Base-by-base conservation (phyloP, 2,888 invertebrate genomes). In the Sipunculus nudus region DNA sequence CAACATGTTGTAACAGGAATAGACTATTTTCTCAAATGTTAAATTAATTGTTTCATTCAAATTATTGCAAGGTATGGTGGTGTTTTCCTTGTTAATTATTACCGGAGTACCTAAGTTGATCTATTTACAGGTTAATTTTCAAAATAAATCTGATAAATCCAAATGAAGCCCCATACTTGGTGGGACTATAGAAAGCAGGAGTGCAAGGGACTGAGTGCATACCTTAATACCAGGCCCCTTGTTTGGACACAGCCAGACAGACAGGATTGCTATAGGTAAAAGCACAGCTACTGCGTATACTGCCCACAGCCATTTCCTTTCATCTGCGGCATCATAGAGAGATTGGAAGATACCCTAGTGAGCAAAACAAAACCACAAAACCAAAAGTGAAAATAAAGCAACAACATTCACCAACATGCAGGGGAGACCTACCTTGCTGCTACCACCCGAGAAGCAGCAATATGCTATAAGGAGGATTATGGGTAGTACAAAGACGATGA, bases 261-360 rank as follows among this genome's bases (percentile, higher is more conserved):
- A 87, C 79, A 91, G 82, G 76, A 92, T 85, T 54, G 92, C 90
- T 77, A 96, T 87, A 49, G 95, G 89, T 60, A 94, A 84, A 77
- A 92, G 91, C 76, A 91, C 85, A 59, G 89, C 88, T 71, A 94
- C 84, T 76, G 93, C 88, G 85, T 91, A 91, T 54, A 93, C 89
- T 48, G 89, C 92, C 91, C 93, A 96, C 76, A 95, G 87, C 91
- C 94, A 93, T 31, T 96, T 96, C 81, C 92, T 89, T 67, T 92
- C 91, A 74, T 91, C 90, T 64, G 93, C 91, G 79, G 90, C 89
- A 79, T 88, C 88, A 76, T 92, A 87, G 75, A 92, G 85, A 75
- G 91, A 90, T 78, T 89, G 89, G 84, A 94, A 86, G 47, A 76
- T 64, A 52, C 77, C 91, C 80, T 92, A 23, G 43, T 43, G 19